These are phyloP conservation scores for Drosophila eugracilis DNA, from an alignment of 1,140 invertebrate genomes.

Conservation along the genomic window DNA sequence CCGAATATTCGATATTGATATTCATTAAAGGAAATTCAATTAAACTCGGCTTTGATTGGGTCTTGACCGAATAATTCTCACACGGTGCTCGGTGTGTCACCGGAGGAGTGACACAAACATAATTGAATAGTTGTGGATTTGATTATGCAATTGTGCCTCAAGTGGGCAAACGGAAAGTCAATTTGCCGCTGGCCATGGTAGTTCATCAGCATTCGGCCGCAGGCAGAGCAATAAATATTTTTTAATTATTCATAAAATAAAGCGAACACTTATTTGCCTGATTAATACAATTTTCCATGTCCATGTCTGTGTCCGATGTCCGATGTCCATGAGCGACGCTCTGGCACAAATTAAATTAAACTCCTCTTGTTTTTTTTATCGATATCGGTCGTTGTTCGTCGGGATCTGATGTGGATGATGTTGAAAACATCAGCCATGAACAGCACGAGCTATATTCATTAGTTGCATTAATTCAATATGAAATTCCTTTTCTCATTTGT, in stretches of 20 bases:
- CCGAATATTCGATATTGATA: slow-evolving; percentile 25
- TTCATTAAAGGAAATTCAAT: slow-evolving; percentile 29
- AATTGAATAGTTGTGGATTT: slow-evolving; percentile 45
- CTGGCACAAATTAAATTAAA: slow-evolving; percentile 74
- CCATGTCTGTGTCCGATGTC: too few species aligned
- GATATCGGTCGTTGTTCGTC: slow-evolving; percentile 1
- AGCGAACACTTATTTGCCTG: slow-evolving; percentile 40
- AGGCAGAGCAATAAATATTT: slow-evolving; percentile 19
- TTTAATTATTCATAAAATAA: slow-evolving; percentile 46
- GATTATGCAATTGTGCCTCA: slow-evolving; percentile 42
- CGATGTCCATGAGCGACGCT: too few species aligned
- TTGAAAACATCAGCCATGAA: slow-evolving; percentile 14
- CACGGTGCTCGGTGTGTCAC: slow-evolving; percentile 5
- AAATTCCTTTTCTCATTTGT: slow-evolving; percentile 45
- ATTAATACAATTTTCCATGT: slow-evolving; percentile 60
- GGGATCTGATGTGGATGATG: neutral
- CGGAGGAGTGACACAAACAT: slow-evolving; percentile 27
- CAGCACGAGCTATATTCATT: slow-evolving; percentile 55
- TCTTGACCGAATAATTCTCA: slow-evolving; percentile 26
- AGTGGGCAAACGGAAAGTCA: slow-evolving; percentile 26
- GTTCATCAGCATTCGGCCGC: slow-evolving; percentile 18
- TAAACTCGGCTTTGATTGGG: slow-evolving; percentile 29
- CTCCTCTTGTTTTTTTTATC: slow-evolving; percentile 14
- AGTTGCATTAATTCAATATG: slow-evolving; percentile 73
- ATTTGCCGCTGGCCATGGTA: slow-evolving; percentile 19